phyloP scores from a whole-genome alignment of 2,113 vertebrate genomes.

The Penelope pileata region DNA sequence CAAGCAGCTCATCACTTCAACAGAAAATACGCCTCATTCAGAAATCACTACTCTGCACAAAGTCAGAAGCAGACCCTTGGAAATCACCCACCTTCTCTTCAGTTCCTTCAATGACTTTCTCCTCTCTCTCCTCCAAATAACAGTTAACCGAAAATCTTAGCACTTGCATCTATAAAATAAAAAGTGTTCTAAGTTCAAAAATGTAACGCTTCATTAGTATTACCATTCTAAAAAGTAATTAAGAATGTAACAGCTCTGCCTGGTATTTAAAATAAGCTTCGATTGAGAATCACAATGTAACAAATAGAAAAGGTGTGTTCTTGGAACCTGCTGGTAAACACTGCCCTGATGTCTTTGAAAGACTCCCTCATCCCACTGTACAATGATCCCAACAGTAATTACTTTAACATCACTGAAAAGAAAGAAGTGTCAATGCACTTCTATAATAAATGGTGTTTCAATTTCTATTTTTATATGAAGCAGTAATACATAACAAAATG shows the following conservation, averaged over 20 bases:
- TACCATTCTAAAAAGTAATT: background rate
- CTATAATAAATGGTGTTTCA: background rate
- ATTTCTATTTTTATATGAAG: background rate
- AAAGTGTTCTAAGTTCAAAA: background rate
- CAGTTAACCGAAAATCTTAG: background rate
- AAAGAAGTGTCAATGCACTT: background rate
- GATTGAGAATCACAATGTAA: background rate
- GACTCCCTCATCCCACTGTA: rapidly evolving
- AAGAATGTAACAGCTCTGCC: background rate
- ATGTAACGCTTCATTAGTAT: background rate
- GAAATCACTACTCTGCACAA: background rate
- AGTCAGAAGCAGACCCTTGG: background rate
- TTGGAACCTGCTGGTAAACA: background rate
- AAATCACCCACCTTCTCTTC: background rate
- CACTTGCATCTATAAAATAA: background rate
- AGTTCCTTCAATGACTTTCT: background rate
- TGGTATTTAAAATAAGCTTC: background rate
- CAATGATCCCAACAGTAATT: background rate
- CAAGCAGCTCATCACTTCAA: background rate
- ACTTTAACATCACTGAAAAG: background rate
- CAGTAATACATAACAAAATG: background rate
- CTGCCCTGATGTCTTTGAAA: background rate
- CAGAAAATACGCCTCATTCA: background rate
- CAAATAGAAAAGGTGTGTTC: background rate
- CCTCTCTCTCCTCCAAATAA: background rate